Base-by-base conservation (phyloP, 2,797 vertebrate genomes). In the Rachycentron canadum region DNA sequence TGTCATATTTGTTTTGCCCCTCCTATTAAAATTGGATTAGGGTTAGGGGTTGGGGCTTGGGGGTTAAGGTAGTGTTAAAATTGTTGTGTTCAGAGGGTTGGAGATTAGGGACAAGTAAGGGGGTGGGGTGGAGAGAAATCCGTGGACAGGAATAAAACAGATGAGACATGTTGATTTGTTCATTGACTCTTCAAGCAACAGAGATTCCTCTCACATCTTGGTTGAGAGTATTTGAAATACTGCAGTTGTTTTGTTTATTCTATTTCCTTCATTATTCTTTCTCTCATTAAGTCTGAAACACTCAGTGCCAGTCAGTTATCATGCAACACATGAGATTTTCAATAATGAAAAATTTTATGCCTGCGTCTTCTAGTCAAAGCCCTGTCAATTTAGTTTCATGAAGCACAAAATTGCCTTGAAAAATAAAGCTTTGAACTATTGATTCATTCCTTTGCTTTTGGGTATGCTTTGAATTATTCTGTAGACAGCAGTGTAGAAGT, bases 371-470 rank as follows among this genome's bases (percentile, higher is more conserved):
- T 60, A 73, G 73, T 87, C 82, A 86, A 86, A 89, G 74, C 66
- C 62, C 65, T 53, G 69, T 81, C 86, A 88, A 68, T 92, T 89
- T 84, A 82, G 79, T 82, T 84, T 82, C 21, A 16, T 75, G 80
- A 84, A 86, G 85, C 81, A 82, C 81, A 79, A 82, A 89, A 92
- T 88, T 83, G 70, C 83, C 81, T 84, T 86, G 79, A 78, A 93
- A 90, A 88, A 89, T 73, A 76, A 82, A 83, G 78, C 88, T 91
- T 92, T 92, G 87, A 93, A 90, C 86, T 90, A 88, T 88, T 80
- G 79, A 90, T 90, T 92, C 73, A 73, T 87, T 86, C 38, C 57
- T 76, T 76, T 87, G 84, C 84, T 88, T 87, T 88, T 86, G 79
- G 73, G 72, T 71, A 59, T 66, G 77, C 88, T 89, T 89, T 90